Evolutionary conservation across 2,888 invertebrate genomes (phyloP).

Genomic region (Monoplex corrugatus): DNA sequence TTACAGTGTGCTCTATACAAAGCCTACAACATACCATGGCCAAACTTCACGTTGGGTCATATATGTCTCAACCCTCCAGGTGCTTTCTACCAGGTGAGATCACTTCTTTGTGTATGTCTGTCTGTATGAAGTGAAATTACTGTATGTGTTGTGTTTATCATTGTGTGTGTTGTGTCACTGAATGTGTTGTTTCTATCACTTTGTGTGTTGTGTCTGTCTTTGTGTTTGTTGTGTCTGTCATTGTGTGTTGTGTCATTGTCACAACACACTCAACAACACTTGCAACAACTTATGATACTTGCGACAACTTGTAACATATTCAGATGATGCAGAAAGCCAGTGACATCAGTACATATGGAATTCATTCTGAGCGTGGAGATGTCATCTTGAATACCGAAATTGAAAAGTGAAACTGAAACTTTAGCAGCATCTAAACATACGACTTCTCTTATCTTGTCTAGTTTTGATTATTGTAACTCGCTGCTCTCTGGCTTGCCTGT

Average conservation of each 20-base stretch:
- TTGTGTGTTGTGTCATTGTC: not conserved
- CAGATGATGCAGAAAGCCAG: too few relatives aligned
- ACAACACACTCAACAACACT: too few relatives aligned
- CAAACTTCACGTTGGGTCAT: constrained; percentile 77
- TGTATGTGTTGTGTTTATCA: not conserved
- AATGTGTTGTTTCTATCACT: not conserved
- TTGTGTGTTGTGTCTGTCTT: not conserved
- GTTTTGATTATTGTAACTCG: too few relatives aligned
- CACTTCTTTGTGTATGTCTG: not conserved
- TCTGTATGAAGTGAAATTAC: not conserved
- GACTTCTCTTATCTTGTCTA: too few relatives aligned
- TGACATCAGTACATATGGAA: too few relatives aligned
- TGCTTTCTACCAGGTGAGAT: constrained; percentile 78
- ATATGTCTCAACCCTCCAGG: constrained; percentile 80
- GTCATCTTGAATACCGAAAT: too few relatives aligned
- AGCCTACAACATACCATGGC: constrained; percentile 79
- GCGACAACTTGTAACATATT: too few relatives aligned
- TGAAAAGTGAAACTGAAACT: too few relatives aligned
- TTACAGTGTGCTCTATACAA: constrained; percentile 71
- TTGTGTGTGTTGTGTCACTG: not conserved
- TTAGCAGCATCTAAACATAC: too few relatives aligned
- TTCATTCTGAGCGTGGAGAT: too few relatives aligned
- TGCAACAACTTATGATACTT: too few relatives aligned
- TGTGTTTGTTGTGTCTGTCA: not conserved
- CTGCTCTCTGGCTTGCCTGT: too few relatives aligned